Evolutionary conservation across 2,888 invertebrate genomes (phyloP), one percentile per base, ranked within the genome.

Genomic region (Oxystoma pomonae): DNA sequence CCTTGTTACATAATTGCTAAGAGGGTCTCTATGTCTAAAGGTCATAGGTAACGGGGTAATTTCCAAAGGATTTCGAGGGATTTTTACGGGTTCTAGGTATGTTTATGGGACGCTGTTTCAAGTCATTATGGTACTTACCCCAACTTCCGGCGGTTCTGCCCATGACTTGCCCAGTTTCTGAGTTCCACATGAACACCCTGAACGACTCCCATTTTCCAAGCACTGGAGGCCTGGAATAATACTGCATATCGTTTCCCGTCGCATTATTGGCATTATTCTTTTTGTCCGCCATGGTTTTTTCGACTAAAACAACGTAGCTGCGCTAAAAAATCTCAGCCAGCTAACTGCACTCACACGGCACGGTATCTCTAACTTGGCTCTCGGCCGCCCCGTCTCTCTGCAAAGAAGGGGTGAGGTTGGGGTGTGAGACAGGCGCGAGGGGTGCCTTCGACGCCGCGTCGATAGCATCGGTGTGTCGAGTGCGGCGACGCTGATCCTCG

Each of bases 101-200:
- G n/a, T n/a, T n/a, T n/a, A n/a, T n/a, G n/a, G n/a, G n/a, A n/a
- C n/a, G n/a, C n/a, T n/a, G n/a, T n/a, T n/a, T n/a, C n/a, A n/a
- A n/a, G n/a, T n/a, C n/a, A n/a, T n/a, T n/a, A n/a, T n/a, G 35
- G 35, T 5, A 90, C 94, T 94, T 80, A 96, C 96, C 94, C 97
- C 97, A 97, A 83, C 94, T 95, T 77, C 89, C 85, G 74, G 92
- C 95, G 68, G 94, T 95, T 74, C 96, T 87, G 74, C 96, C 96
- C 74, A 96, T 84, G 81, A 96, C 89, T 83, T 94, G 93, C 77
- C 90, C 89, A 67, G 94, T 95, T 82, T 96, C 94, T 73, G 92
- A 87, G 84, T 97, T 94, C 90, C 91, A 96, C 72, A 96, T 80
- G 85, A 96, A 96, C 77, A 86, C 83, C 81, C 85, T 87, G 84